phyloP scores from a whole-genome alignment of 2,113 vertebrate genomes.

The Ginglymostoma cirratum region DNA sequence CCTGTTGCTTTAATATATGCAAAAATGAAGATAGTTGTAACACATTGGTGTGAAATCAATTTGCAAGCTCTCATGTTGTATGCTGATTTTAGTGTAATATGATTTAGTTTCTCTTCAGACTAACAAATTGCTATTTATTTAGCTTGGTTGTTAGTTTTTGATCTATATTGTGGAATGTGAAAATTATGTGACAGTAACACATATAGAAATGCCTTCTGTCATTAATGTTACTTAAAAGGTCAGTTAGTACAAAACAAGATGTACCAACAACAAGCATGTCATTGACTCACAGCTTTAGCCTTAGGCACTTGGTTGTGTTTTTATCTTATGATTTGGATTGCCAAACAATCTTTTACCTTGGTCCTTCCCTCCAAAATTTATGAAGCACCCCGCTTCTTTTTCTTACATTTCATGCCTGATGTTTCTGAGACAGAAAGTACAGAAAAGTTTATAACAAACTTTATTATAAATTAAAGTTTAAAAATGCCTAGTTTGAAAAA shows the following conservation, averaged over 20 bases:
- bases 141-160: background rate
- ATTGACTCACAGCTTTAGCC: background rate
- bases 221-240: background rate
- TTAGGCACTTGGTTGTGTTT: background rate
- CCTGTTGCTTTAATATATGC: constrained; percentile 9
- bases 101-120: background rate
- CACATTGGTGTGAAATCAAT: background rate
- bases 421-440: background rate
- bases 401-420: background rate
- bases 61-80: background rate
- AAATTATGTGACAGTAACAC: background rate
- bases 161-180: background rate
- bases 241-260: background rate
- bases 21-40: background rate
- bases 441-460: background rate
- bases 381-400: background rate
- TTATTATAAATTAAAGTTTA: background rate
- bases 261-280: background rate
- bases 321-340: background rate
- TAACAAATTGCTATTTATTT: background rate
- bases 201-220: background rate
- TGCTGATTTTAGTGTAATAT: background rate
- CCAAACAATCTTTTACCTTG: background rate
- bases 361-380: background rate
- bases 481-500: background rate